Evolutionary conservation across 2,113 vertebrate genomes (phyloP).

Genomic region (Henicopernis longicauda): DNA sequence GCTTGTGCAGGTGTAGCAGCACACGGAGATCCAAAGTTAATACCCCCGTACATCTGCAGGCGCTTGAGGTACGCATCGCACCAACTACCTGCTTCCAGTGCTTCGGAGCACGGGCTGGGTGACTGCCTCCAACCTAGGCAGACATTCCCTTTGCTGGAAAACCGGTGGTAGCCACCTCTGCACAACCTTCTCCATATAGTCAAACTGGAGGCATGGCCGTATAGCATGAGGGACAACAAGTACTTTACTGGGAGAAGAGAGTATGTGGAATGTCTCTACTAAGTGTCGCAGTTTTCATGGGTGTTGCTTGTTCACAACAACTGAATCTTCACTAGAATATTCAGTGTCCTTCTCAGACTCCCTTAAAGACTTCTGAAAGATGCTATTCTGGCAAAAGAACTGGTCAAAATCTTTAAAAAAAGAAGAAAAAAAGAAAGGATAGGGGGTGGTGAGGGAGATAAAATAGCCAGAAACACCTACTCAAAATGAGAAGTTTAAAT

Average conservation of each 20-base stretch:
- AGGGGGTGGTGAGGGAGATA: not conserved
- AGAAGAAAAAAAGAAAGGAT: not conserved
- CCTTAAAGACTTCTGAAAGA: not conserved
- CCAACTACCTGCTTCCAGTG: not conserved
- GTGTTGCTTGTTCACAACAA: not conserved
- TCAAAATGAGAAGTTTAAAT: not conserved
- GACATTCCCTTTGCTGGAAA: not conserved
- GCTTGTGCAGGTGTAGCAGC: not conserved
- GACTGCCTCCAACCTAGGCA: not conserved
- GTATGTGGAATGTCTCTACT: not conserved
- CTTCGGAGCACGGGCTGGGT: accelerated
- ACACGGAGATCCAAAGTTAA: not conserved
- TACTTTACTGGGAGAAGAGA: not conserved
- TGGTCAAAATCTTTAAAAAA: not conserved
- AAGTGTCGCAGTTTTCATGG: not conserved
- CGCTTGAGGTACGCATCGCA: not conserved
- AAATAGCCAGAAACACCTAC: not conserved
- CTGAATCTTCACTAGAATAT: not conserved
- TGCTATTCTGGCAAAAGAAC: not conserved
- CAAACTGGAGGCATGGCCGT: not conserved
- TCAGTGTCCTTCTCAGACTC: not conserved
- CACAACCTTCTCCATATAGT: not conserved
- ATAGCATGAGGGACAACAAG: not conserved
- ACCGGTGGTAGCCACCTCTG: not conserved
- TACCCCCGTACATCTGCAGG: not conserved